Evolutionary conservation across 2,797 vertebrate genomes (phyloP).

Genomic region (Sylvilagus floridanus): DNA sequence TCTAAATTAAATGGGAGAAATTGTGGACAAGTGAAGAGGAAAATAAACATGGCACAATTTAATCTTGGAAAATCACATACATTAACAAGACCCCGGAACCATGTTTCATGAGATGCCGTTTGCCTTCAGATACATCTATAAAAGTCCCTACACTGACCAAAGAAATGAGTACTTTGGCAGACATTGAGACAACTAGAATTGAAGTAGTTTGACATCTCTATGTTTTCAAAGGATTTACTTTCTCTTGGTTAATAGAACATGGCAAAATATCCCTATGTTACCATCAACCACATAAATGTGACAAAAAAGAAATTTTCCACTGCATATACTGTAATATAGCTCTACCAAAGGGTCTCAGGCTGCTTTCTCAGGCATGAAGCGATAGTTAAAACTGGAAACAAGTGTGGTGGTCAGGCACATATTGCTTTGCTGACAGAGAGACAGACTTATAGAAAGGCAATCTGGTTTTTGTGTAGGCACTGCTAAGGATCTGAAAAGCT

Average conservation of each 20-base stretch:
- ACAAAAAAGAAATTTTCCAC: conserved; percentile 56
- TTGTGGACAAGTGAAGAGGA: conserved; percentile 90
- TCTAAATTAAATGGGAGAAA: conserved; percentile 86
- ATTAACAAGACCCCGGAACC: conserved; percentile 31
- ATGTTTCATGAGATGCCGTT: neutral
- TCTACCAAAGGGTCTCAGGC: conserved; percentile 12
- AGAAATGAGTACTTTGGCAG: conserved; percentile 36
- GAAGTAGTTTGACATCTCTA: neutral
- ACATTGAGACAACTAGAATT: neutral
- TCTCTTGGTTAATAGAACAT: conserved; percentile 57
- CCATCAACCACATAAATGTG: conserved; percentile 59
- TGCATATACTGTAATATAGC: neutral
- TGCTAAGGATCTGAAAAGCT: neutral
- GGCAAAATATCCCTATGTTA: conserved; percentile 31
- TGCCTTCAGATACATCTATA: conserved; percentile 5
- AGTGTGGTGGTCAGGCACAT: neutral
- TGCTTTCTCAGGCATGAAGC: neutral
- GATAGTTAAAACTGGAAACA: conserved; percentile 14
- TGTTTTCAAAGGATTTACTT: conserved; percentile 55
- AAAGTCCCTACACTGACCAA: conserved; percentile 9
- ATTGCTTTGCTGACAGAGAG: conserved; percentile 49
- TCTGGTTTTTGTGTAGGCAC: neutral
- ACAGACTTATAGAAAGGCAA: conserved; percentile 40
- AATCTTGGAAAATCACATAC: conserved; percentile 71
- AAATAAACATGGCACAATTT: conserved; percentile 87